phyloP scores from a whole-genome alignment of 1,140 invertebrate genomes.

The Papilio aristodemus region DNA sequence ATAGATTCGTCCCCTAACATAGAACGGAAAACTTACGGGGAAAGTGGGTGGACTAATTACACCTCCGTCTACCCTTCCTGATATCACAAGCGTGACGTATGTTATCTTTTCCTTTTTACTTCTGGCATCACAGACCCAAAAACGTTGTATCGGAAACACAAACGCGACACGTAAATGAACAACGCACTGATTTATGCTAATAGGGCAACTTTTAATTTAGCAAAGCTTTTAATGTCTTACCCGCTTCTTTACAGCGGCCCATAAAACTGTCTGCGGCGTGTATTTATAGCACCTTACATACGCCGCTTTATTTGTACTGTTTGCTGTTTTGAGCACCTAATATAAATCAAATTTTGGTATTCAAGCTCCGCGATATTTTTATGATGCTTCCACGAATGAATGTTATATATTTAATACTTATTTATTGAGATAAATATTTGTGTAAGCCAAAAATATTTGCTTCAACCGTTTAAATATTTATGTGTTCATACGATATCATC shows the following conservation, averaged over 20 bases:
- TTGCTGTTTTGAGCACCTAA: slow-evolving; percentile 13
- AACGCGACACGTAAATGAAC: slow-evolving; percentile 5
- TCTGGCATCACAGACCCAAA: background rate
- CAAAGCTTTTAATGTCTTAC: slow-evolving; percentile 26
- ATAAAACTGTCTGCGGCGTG: slow-evolving; percentile 17
- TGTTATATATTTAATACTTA: background rate
- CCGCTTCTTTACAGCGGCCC: slow-evolving; percentile 18
- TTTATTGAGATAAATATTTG: background rate
- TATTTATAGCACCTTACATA: slow-evolving; percentile 23
- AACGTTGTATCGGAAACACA: background rate
- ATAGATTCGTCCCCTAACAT: no score
- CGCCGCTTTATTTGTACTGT: slow-evolving; percentile 13
- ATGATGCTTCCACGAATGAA: background rate
- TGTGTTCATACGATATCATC: background rate
- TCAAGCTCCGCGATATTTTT: background rate
- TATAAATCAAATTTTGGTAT: slow-evolving; percentile 18
- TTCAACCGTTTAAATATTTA: background rate
- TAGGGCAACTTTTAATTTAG: slow-evolving; percentile 29
- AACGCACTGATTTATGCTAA: slow-evolving; percentile 18
- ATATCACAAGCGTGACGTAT: no score
- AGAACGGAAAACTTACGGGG: no score
- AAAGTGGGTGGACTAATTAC: no score
- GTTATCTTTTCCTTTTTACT: background rate
- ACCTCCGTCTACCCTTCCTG: no score
- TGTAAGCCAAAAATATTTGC: background rate